phyloP scores from a whole-genome alignment of 30 jellyfish, hydroid and myxozoan species.

The Cassiopea xamachana region DNA sequence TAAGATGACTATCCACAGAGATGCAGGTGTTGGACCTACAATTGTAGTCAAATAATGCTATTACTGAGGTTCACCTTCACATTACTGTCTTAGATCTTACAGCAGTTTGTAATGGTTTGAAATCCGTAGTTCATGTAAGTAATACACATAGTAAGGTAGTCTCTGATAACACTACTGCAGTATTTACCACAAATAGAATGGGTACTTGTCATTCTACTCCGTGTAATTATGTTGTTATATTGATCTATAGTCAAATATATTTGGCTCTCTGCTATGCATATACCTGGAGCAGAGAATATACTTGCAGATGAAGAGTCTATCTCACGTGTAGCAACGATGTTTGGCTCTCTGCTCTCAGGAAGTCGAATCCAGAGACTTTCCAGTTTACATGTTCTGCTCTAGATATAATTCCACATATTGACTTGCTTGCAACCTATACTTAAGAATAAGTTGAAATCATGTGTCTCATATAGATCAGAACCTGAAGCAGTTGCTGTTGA shows the following conservation, averaged over 20 bases:
- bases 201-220: background rate
- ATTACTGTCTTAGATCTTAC: background rate
- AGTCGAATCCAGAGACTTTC: background rate
- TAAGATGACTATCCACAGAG: background rate
- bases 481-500: background rate
- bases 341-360: background rate
- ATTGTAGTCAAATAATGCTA: background rate
- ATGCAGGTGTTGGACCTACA: background rate
- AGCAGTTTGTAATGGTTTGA: background rate
- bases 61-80: too few relatives aligned
- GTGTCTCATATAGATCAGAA: background rate
- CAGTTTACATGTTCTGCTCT: background rate
- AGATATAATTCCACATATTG: background rate
- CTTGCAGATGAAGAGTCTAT: background rate
- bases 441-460: conserved; percentile 10
- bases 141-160: background rate
- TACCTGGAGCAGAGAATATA: conserved; percentile 10
- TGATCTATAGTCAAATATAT: conserved; percentile 20
- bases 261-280: conserved; percentile 13
- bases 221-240: background rate
- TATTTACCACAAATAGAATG: background rate
- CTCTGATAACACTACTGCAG: background rate
- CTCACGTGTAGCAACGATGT: conserved; percentile 15
- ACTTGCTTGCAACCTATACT: background rate
- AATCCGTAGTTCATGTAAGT: background rate